A percentile compares a stretch with the other conserved stretches of the same genome.
Conservation (phyloP, 2,888 invertebrate genomes). For the Strigamia crassipes region DNA sequence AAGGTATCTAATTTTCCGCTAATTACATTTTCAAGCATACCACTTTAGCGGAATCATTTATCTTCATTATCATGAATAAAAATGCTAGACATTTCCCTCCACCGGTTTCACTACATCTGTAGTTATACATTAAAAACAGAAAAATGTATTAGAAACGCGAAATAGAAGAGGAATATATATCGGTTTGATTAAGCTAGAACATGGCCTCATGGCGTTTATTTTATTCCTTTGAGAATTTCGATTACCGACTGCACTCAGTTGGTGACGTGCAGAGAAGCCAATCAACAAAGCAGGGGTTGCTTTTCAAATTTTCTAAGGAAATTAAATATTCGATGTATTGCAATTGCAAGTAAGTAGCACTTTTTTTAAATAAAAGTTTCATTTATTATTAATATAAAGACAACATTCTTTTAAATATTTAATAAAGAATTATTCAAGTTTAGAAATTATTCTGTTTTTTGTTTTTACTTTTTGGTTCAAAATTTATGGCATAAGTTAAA, state of each 20-base stretch:
- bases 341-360: background rate
- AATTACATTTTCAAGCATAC: background rate
- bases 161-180: no score
- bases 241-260: background rate
- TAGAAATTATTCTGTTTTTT: no score
- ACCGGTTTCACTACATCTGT: background rate
- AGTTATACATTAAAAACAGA: background rate
- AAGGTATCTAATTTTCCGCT: background rate
- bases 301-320: constrained; percentile 1
- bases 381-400: no score
- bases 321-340: background rate
- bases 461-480: no score
- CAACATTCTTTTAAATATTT: no score
- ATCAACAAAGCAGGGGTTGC: background rate
- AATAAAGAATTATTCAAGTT: no score
- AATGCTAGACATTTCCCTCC: no score
- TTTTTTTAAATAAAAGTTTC: no score
- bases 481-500: no score
- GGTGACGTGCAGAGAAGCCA: background rate
- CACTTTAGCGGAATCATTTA: background rate
- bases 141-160: background rate
- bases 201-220: no score
- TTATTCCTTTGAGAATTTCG: no score
- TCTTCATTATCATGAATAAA: background rate
- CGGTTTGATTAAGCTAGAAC: no score